Evolutionary conservation across 2,113 vertebrate genomes (phyloP).

Genomic region (Dendropsophus ebraccatus): DNA sequence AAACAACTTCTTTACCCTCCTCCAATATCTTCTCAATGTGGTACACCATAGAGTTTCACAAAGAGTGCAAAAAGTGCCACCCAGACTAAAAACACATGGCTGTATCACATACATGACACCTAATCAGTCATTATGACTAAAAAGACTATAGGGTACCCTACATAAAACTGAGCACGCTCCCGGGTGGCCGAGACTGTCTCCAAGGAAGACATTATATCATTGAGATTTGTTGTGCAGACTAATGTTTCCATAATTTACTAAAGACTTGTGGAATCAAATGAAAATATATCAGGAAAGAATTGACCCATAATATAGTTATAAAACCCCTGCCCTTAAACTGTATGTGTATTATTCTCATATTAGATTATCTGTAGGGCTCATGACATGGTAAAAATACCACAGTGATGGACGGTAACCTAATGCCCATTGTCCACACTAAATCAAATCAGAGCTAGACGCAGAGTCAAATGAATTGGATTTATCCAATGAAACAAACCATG

Average conservation of each 20-base stretch:
- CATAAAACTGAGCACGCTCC: no score
- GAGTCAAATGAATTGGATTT: conserved; percentile 34
- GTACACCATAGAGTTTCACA: no score
- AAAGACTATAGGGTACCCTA: background rate
- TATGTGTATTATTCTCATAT: background rate
- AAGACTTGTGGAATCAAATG: background rate
- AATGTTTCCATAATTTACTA: background rate
- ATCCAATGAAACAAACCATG: conserved; percentile 35
- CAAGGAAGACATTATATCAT: background rate
- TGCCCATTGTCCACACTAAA: conserved; percentile 13
- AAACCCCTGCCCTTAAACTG: background rate
- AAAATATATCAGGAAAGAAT: background rate
- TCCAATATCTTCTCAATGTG: no score
- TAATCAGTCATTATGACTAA: background rate
- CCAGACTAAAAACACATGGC: no score
- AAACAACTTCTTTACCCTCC: no score
- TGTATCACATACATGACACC: background rate
- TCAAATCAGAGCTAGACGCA: conserved; percentile 25
- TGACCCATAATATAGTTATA: conserved; percentile 3
- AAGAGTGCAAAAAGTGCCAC: no score
- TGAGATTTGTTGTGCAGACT: background rate
- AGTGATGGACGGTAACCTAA: background rate
- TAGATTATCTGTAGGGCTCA: background rate
- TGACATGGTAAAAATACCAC: background rate
- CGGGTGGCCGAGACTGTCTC: background rate